A percentile compares a stretch with the other conserved stretches of the same genome.
Evolutionary conservation across 2,113 vertebrate species (phyloP).

Genomic region (Malurus alboscapulatus): DNA sequence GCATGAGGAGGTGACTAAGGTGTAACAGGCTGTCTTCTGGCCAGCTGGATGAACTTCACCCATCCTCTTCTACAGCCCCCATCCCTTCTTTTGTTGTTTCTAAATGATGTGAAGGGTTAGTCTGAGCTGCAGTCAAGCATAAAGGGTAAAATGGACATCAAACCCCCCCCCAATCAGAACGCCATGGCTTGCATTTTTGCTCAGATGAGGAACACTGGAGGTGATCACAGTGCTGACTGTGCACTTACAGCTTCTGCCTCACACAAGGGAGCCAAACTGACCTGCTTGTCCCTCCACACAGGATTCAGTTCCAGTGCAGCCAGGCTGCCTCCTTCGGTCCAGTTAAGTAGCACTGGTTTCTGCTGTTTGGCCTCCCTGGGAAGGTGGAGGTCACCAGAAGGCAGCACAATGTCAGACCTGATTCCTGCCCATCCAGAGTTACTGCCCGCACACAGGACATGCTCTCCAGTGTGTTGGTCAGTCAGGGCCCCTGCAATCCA

Average conservation of each 20-base stretch:
- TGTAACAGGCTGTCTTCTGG: neutral
- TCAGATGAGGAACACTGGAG: neutral
- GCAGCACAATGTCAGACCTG: accelerated
- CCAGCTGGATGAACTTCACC: neutral
- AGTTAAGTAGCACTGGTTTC: neutral
- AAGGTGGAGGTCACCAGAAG: neutral
- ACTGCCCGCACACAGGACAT: accelerated
- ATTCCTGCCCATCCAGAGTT: neutral
- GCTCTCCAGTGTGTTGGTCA: accelerated
- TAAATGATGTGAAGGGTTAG: neutral
- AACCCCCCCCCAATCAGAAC: neutral
- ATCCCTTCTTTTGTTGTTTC: too few relatives aligned
- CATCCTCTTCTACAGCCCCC: neutral
- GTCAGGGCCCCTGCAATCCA: neutral
- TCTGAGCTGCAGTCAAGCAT: neutral
- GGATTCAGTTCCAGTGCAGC: neutral
- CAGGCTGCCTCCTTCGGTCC: neutral
- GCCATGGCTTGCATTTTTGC: neutral
- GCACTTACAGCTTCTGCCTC: neutral
- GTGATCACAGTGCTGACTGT: neutral
- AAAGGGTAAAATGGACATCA: neutral
- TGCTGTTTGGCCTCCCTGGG: neutral
- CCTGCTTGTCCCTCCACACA: neutral
- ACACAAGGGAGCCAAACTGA: neutral
- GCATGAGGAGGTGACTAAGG: accelerated